These are phyloP conservation scores for Pungitius pungitius DNA, from an alignment of 2,113 vertebrate species.

Conservation along the genomic window DNA sequence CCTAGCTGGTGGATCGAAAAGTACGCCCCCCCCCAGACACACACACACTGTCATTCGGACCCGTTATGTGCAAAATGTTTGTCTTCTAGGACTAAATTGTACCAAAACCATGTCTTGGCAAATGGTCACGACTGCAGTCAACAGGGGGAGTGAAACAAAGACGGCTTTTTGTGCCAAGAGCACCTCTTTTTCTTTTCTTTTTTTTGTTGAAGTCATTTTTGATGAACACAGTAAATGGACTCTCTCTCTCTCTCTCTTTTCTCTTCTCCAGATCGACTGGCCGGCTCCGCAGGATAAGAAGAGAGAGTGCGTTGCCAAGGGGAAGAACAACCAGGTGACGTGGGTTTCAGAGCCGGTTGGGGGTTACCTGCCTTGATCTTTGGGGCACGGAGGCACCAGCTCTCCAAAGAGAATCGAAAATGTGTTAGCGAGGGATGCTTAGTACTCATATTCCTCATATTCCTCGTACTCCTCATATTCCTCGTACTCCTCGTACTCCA, in stretches of 20 bases:
- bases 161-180: not conserved
- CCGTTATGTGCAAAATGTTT: not conserved
- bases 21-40: too few relatives aligned
- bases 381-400: not conserved
- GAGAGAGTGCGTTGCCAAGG: constrained; percentile 79
- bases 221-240: too few relatives aligned
- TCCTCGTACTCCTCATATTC: too few relatives aligned
- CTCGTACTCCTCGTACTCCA: not conserved
- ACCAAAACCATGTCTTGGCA: constrained; percentile 7
- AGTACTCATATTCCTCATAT: too few relatives aligned
- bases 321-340: constrained; percentile 84
- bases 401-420: constrained; percentile 11
- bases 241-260: constrained; percentile 27
- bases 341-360: not conserved
- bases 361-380: constrained; percentile 12
- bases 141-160: not conserved
- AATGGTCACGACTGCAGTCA: constrained; percentile 9
- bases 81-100: not conserved
- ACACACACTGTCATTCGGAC: not conserved
- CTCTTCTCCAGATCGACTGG: constrained; percentile 79
- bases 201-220: constrained; percentile 4
- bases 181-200: too few relatives aligned
- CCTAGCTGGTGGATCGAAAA: not conserved
- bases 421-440: not conserved
- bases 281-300: constrained; percentile 82